A percentile compares a stretch with the other conserved stretches of the same genome.
Evolutionary conservation across 2,888 invertebrate genomes (phyloP).

Genomic region (Bombyx huttoni): DNA sequence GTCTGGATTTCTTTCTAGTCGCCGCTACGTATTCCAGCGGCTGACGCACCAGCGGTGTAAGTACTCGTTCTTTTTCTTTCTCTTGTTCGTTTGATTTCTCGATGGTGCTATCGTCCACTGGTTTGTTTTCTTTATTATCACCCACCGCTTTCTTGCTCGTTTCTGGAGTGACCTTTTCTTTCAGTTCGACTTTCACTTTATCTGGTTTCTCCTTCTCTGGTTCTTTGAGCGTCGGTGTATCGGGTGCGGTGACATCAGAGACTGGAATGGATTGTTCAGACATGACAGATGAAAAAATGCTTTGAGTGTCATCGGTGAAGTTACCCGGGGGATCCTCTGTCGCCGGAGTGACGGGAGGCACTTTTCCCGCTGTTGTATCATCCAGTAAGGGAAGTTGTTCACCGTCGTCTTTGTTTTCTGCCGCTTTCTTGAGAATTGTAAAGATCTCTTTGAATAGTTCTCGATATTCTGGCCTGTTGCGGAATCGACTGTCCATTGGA

Average conservation of each 20-base stretch:
- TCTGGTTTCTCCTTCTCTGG: conserved; percentile 49
- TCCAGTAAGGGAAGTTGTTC: conserved; percentile 82
- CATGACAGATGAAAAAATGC: conserved; percentile 81
- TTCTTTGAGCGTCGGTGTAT: conserved; percentile 69
- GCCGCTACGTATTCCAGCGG: conserved; percentile 82
- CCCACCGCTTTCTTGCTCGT: conserved; percentile 35
- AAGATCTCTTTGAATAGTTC: conserved; percentile 88
- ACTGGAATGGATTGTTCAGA: conserved; percentile 81
- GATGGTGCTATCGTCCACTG: conserved; percentile 35
- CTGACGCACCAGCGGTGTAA: conserved; percentile 79
- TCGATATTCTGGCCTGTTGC: conserved; percentile 85
- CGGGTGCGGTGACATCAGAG: conserved; percentile 75
- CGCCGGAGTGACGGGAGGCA: conserved; percentile 79
- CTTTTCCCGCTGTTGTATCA: conserved; percentile 72
- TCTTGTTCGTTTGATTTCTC: conserved; percentile 35
- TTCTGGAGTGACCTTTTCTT: conserved; percentile 15
- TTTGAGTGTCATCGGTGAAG: conserved; percentile 80
- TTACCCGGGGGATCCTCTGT: conserved; percentile 76
- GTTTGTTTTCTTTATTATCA: conserved; percentile 46
- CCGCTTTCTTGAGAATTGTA: conserved; percentile 85
- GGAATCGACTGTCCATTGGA: conserved; percentile 85
- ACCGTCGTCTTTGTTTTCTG: conserved; percentile 85
- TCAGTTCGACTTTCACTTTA: not conserved
- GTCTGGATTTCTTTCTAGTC: conserved; percentile 78
- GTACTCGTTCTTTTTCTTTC: conserved; percentile 59